These are phyloP conservation scores for Casuarius casuarius DNA, from an alignment of 2,113 vertebrate genomes.

Conservation along the genomic window DNA sequence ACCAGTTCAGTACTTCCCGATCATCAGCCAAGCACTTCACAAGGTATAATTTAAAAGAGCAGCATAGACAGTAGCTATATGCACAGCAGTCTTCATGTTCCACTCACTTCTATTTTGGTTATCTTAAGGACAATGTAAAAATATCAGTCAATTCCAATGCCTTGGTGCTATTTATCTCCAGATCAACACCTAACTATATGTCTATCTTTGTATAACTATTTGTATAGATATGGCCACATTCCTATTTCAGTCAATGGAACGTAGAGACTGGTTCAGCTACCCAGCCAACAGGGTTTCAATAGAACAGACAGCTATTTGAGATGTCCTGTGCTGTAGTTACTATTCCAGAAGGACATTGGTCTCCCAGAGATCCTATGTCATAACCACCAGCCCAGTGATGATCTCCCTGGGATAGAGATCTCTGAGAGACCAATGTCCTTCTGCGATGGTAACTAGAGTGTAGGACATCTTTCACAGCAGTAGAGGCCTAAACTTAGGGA, in stretches of 20 bases:
- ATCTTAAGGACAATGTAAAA: not conserved
- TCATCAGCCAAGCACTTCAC: not conserved
- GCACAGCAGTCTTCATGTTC: not conserved
- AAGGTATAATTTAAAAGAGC: not conserved
- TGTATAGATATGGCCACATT: too few relatives aligned
- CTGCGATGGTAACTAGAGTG: not conserved
- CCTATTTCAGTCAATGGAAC: too few relatives aligned
- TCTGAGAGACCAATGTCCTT: not conserved
- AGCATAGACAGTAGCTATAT: not conserved
- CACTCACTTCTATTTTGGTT: not conserved
- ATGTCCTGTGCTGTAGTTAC: not conserved
- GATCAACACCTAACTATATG: not conserved
- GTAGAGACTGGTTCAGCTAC: too few relatives aligned
- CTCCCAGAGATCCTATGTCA: not conserved
- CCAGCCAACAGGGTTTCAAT: too few relatives aligned
- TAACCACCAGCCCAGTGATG: not conserved
- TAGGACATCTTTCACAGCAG: not conserved
- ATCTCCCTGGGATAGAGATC: not conserved
- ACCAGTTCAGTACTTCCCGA: not conserved
- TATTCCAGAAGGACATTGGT: not conserved
- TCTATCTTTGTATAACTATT: too few relatives aligned
- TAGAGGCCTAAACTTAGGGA: not conserved
- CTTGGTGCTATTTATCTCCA: not conserved
- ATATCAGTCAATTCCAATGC: not conserved
- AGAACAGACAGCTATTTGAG: too few relatives aligned